Evolutionary conservation across 1,140 invertebrate species (phyloP), one percentile per base, ranked within the genome.

Genomic region (Drosophila athabasca): DNA sequence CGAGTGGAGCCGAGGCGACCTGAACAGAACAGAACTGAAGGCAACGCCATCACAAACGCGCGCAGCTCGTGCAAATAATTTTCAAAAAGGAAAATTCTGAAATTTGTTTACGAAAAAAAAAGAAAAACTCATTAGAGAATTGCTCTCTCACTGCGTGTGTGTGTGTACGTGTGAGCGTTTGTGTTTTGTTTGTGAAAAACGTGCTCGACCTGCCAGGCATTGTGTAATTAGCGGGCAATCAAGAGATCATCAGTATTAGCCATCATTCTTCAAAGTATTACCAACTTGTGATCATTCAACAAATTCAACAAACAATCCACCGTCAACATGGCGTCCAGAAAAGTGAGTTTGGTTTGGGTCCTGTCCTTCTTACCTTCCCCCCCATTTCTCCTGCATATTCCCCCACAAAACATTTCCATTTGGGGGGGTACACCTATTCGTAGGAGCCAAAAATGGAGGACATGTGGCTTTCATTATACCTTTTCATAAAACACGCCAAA

Each of bases 401-500:
- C 53, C 17, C 15, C 62, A 64, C 58, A 54, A 70, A 19, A 19
- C 17, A 48, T 54, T 82, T 74, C 62, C 64, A 76, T 77, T 24
- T 6, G 29, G 35, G 17, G 17, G 43, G 19, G 13, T 55, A 41
- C 26, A 59, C 50, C 24, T 26, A 26, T 26, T 41, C 44, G 48
- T 49, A 68, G 51, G 11, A 43, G 11, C 26, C 55, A 75, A 53
- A 74, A 74, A 66, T 83, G 75, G 83, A 88, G 82, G 82, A 87
- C 83, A 88, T 88, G 67, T 88, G 83, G 61, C 67, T 79, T 88
- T 71, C 79, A 88, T 88, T 88, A 88, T 88, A 88, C 83, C 83
- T 87, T 79, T 87, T 79, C 83, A 75, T 70, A 77, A 85, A 73
- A 62, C 17, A 70, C 75, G 45, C 55, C 51, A 81, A 87, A 74